A percentile compares a stretch with the other conserved stretches of the same genome.
Conservation (phyloP, 2,888 invertebrate genomes). For the Eurytoma adleriae region DNA sequence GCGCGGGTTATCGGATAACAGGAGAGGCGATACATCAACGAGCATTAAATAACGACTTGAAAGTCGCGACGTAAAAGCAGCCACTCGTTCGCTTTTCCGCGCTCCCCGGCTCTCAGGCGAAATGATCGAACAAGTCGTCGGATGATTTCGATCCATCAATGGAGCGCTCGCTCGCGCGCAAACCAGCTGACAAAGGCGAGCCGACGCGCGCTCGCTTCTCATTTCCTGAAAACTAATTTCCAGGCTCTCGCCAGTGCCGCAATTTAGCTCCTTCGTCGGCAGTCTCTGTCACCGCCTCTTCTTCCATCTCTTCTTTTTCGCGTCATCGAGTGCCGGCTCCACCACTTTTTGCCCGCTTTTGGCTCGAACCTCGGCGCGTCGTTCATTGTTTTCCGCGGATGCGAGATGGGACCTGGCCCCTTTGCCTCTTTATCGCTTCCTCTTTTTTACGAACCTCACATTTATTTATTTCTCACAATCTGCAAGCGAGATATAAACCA, state of each 20-base stretch:
- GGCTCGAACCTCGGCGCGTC: not conserved
- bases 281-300: slow-evolving; percentile 6
- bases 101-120: not conserved
- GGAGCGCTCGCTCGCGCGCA: not conserved
- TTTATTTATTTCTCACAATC: slow-evolving; percentile 14
- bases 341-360: too few relatives aligned
- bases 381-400: slow-evolving; percentile 25
- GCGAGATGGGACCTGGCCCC: not conserved
- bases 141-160: slow-evolving; percentile 40
- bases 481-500: not conserved
- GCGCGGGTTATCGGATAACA: not conserved
- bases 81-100: not conserved
- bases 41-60: slow-evolving; percentile 17
- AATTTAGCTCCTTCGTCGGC: not conserved
- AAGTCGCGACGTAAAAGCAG: slow-evolving; percentile 4
- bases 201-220: slow-evolving; percentile 23
- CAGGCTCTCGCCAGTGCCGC: slow-evolving; percentile 5
- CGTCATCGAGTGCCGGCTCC: too few relatives aligned
- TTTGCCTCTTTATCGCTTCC: not conserved
- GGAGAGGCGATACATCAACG: slow-evolving; percentile 1
- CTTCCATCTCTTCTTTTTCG: too few relatives aligned
- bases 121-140: slow-evolving; percentile 31
- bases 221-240: slow-evolving; percentile 50
- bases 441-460: slow-evolving; percentile 10
- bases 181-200: slow-evolving; percentile 26